Evolutionary conservation across 1,140 invertebrate genomes (phyloP).

Genomic region (Pomacea maculata): DNA sequence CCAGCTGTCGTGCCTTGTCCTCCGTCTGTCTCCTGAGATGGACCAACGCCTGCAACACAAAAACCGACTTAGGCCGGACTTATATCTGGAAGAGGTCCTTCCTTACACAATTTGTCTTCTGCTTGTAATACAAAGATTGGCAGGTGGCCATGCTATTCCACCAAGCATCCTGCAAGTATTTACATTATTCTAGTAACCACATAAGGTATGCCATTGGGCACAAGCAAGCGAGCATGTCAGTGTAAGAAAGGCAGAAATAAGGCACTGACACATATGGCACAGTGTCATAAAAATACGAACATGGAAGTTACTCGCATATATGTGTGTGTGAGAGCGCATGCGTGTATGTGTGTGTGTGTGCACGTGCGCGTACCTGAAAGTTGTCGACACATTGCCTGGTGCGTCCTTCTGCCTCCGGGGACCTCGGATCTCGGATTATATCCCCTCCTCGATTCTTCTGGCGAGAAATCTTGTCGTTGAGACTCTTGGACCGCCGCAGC

Average conservation of each 20-base stretch:
- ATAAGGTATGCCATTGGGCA: neutral
- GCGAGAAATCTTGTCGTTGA: constrained; percentile 20
- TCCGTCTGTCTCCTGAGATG: constrained; percentile 21
- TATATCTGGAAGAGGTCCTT: too few relatives aligned
- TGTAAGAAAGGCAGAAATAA: neutral
- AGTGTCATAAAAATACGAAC: too few relatives aligned
- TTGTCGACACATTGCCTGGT: constrained; percentile 22
- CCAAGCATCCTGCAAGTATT: too few relatives aligned
- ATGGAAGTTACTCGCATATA: too few relatives aligned
- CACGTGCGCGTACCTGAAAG: constrained; percentile 11
- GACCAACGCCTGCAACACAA: constrained; percentile 7
- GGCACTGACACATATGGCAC: too few relatives aligned
- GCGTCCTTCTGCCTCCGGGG: constrained; percentile 18
- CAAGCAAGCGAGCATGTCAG: neutral
- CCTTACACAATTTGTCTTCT: too few relatives aligned
- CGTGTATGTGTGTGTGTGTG: neutral
- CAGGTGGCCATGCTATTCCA: too few relatives aligned
- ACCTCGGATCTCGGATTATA: constrained; percentile 13
- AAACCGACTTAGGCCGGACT: too few relatives aligned
- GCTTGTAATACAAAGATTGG: too few relatives aligned
- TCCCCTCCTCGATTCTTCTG: constrained; percentile 17
- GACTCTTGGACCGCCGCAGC: constrained; percentile 22
- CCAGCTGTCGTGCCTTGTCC: constrained; percentile 23
- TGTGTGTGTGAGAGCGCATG: neutral
- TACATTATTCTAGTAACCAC: too few relatives aligned